Base-by-base conservation (phyloP, 2,888 invertebrate species). In the Chrysomela aeneicollis region DNA sequence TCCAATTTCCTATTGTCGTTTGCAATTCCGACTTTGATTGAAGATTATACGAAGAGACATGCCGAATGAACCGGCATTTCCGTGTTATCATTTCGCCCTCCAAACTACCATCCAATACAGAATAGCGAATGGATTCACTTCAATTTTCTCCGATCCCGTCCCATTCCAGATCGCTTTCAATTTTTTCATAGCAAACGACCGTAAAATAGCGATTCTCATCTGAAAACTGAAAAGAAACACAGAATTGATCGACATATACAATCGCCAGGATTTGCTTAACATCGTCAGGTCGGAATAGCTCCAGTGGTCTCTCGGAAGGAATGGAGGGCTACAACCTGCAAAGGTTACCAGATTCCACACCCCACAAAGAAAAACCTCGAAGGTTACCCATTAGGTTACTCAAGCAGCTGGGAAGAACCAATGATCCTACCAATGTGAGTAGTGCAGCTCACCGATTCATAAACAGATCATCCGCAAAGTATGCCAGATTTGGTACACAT, bases 261-360 rank as follows among this genome's bases (percentile, higher is more conserved):
- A 65, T 67, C 76, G 75, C 75, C 74, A 71, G 79, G 78, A 80
- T 81, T 80, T 80, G 77, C 77, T 79, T 78, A 79, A 79, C 79
- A 80, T 79, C 78, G 75, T 73, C 78, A 77, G 76, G 75, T 77
- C 72, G 75, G 76, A 79, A 78, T 79, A 74, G 77, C 75, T 74
- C 10, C 72, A 67, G 74, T 73, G 75, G 76, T 77, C 76, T 76
- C 72, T 71, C 70, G 3, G 6, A 42, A 15, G 42, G 6, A 15
- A 15, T 42, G 8, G n/a, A 4, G n/a, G 9, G 4, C 15, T 42
- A 12, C 10, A 35, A 6, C n/a, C 15, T 42, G 42, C 42, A 5
- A n/a, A 6, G 26, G 26, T 26, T 26, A 26, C 26, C 6, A 6
- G 6, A 26, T 26, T 26, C 26, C 26, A 26, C 26, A 26, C 15